Percentiles rank a stretch among this genome's conserved stretches.
These are phyloP conservation scores for Vandiemenella viatica DNA, from an alignment of 2,888 invertebrate genomes.

Conservation along the genomic window DNA sequence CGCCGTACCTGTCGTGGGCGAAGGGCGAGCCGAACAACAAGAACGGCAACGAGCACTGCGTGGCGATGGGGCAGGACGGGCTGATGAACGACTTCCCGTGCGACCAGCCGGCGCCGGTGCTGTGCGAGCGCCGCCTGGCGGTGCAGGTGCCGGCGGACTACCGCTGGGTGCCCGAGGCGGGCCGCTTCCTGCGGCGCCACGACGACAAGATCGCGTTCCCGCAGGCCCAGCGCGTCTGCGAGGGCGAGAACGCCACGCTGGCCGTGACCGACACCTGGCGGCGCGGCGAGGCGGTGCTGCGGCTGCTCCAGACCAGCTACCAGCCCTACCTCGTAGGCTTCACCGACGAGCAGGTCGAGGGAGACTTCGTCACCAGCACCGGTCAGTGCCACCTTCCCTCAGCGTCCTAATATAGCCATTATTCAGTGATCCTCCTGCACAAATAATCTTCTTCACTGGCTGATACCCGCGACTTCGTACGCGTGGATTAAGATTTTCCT, in stretches of 20 bases:
- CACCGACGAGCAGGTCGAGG: neutral
- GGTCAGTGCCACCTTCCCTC: too few relatives aligned
- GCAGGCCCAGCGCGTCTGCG: neutral
- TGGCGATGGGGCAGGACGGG: neutral
- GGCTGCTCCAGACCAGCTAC: neutral
- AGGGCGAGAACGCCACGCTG: neutral
- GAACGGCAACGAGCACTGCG: neutral
- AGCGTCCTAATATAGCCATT: too few relatives aligned
- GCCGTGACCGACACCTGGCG: neutral
- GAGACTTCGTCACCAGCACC: neutral
- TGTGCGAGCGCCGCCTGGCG: neutral
- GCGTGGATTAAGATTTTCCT: too few relatives aligned
- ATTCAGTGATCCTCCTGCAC: too few relatives aligned
- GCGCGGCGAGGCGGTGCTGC: neutral
- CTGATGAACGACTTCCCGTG: neutral
- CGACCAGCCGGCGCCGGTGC: neutral
- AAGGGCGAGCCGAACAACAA: neutral
- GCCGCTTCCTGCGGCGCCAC: neutral
- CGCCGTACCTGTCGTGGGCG: neutral
- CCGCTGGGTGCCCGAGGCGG: neutral
- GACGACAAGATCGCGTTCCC: neutral
- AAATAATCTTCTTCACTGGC: too few relatives aligned
- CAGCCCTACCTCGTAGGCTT: neutral
- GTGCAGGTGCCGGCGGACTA: too few relatives aligned
- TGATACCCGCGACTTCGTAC: too few relatives aligned